Evolutionary conservation across 2,113 vertebrate genomes (phyloP).

Genomic region (Hipposideros armiger): DNA sequence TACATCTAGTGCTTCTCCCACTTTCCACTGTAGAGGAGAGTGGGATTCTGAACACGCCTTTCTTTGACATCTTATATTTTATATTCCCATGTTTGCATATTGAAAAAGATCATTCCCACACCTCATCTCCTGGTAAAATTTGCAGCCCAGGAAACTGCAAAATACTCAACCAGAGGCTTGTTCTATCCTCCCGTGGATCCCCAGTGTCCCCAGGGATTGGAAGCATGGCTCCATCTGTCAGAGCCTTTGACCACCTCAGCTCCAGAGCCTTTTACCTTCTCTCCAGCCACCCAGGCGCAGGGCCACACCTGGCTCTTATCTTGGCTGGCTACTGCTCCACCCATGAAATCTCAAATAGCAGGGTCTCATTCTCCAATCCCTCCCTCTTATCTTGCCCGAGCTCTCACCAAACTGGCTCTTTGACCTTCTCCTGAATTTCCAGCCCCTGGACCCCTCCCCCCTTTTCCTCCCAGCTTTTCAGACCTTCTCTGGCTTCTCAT

Average conservation of each 20-base stretch:
- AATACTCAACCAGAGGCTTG: neutral
- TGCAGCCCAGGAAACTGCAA: neutral
- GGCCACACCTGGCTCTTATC: constrained; percentile 61
- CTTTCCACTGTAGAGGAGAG: neutral
- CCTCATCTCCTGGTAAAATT: neutral
- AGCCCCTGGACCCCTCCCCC: neutral
- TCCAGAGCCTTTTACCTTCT: neutral
- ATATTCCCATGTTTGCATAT: neutral
- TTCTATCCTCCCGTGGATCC: neutral
- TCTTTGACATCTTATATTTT: neutral
- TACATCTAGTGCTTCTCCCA: neutral
- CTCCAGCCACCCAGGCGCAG: neutral
- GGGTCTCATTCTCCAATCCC: neutral
- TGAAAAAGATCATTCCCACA: neutral
- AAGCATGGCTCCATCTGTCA: neutral
- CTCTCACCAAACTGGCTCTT: neutral
- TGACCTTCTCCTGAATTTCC: neutral
- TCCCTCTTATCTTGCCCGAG: neutral
- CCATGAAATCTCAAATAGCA: neutral
- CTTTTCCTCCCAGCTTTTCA: neutral
- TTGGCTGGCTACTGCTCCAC: neutral
- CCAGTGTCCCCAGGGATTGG: neutral
- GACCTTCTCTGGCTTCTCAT: neutral
- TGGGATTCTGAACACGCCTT: neutral
- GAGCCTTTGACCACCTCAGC: neutral